Conservation (phyloP, 2,888 invertebrate species). For the Acrobeloides nanus region DNA sequence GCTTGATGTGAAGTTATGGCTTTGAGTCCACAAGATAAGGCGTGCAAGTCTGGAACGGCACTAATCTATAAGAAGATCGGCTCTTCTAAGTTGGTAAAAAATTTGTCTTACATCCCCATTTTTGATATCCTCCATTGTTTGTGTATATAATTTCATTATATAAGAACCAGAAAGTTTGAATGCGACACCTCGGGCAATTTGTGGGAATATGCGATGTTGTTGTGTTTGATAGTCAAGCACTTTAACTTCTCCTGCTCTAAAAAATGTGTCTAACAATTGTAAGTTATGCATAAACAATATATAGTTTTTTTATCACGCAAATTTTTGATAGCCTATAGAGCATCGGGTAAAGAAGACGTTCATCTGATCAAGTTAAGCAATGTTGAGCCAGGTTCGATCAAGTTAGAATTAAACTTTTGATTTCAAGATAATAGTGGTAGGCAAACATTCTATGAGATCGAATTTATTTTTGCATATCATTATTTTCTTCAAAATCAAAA, state of each 20-base stretch:
- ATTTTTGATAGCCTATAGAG: slow-evolving; percentile 66
- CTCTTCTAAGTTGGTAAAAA: neutral
- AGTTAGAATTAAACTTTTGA: no score
- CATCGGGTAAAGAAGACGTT: no score
- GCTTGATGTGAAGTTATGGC: slow-evolving; percentile 68
- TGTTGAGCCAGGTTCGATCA: no score
- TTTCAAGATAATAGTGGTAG: no score
- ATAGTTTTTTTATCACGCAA: neutral
- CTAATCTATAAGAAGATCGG: slow-evolving; percentile 7
- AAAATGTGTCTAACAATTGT: slow-evolving; percentile 17
- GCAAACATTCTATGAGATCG: no score
- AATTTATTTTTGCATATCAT: no score
- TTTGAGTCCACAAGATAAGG: slow-evolving; percentile 82
- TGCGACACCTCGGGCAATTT: slow-evolving; percentile 67
- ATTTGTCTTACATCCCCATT: slow-evolving; percentile 51
- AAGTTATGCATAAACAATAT: neutral
- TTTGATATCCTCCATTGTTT: slow-evolving; percentile 59
- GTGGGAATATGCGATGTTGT: slow-evolving; percentile 79
- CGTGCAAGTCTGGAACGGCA: slow-evolving; percentile 68
- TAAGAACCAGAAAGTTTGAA: slow-evolving; percentile 62
- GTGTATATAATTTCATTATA: slow-evolving; percentile 38
- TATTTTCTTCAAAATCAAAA: no score
- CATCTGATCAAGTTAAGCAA: no score
- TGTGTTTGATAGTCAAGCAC: slow-evolving; percentile 88
- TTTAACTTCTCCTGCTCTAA: slow-evolving; percentile 75